Conservation (phyloP, 2,888 invertebrate genomes). For the Platycnemis pennipes region DNA sequence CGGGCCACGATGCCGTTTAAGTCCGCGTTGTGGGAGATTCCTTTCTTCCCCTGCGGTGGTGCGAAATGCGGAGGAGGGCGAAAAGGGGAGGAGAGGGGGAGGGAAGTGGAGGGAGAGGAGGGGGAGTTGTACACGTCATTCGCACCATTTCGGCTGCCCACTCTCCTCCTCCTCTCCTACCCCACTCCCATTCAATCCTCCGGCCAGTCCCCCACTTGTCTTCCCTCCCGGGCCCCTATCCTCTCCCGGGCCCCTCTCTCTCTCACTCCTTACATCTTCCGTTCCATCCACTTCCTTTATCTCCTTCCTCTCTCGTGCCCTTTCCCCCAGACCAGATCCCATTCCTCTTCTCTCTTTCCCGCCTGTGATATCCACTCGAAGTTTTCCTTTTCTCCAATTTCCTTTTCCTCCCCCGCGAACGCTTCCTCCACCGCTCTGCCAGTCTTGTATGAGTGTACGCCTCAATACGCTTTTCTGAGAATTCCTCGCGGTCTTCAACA, state of each 20-base stretch:
- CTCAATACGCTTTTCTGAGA: no score
- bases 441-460: no score
- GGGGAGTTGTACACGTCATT: conserved; percentile 9
- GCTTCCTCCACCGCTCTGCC: neutral
- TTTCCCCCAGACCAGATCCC: neutral
- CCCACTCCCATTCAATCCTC: neutral
- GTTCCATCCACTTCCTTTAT: neutral
- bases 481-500: no score
- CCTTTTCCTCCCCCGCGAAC: neutral
- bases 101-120: neutral
- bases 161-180: neutral
- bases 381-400: neutral
- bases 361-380: neutral
- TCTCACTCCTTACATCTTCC: neutral
- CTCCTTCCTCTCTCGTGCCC: neutral
- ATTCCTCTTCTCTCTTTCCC: neutral
- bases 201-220: neutral
- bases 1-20: neutral
- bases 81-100: neutral
- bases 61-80: neutral
- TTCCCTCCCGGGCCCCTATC: neutral
- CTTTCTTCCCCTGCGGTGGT: neutral
- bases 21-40: conserved; percentile 48
- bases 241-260: neutral
- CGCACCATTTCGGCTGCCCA: conserved; percentile 31